Conservation (phyloP, 2,888 invertebrate genomes). For the Volucella inanis region DNA sequence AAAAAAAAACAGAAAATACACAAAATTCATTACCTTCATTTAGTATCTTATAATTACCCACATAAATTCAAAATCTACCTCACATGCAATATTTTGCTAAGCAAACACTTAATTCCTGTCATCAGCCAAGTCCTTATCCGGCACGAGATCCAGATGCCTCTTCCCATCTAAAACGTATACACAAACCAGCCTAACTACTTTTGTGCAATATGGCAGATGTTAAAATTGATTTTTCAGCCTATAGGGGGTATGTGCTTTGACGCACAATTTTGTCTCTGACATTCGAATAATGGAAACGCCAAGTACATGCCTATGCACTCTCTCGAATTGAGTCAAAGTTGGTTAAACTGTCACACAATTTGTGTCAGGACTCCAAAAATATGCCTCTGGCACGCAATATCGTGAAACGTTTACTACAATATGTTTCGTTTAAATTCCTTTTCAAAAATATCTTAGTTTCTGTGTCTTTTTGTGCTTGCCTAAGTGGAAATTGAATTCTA, state of each 20-base stretch:
- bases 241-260: background rate
- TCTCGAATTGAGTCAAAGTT: slow-evolving; percentile 5
- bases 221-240: slow-evolving; percentile 58
- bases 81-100: background rate
- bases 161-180: slow-evolving; percentile 50
- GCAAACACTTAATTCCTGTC: background rate
- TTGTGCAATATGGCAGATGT: slow-evolving; percentile 49
- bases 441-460: background rate
- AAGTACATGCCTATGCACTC: slow-evolving; percentile 14
- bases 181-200: slow-evolving; percentile 57
- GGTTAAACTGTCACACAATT: slow-evolving; percentile 26
- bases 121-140: background rate
- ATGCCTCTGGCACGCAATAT: slow-evolving; percentile 18
- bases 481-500: background rate
- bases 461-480: background rate
- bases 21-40: too few relatives aligned
- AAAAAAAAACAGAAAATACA: too few relatives aligned
- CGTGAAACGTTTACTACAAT: background rate
- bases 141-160: slow-evolving; percentile 11
- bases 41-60: too few relatives aligned
- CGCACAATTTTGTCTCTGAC: slow-evolving; percentile 12
- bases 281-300: slow-evolving; percentile 27
- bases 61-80: too few relatives aligned
- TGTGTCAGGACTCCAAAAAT: background rate
- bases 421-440: background rate